These are phyloP conservation scores for Eira barbara DNA, from an alignment of 2,113 vertebrate genomes.

Conservation along the genomic window DNA sequence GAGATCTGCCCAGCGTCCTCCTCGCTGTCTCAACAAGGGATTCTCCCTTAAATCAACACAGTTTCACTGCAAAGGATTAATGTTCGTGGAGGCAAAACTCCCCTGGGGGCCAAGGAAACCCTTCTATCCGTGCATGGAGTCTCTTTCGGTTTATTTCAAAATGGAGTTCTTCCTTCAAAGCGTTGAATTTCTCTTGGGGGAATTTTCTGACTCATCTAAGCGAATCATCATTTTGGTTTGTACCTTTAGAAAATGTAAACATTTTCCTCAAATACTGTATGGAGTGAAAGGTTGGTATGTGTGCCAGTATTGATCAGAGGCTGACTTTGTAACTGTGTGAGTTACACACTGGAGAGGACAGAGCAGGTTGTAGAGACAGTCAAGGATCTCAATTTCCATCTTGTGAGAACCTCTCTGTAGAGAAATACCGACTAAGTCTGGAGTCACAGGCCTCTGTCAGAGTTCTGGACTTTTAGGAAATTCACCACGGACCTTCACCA, in stretches of 20 bases:
- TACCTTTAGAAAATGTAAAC: background rate
- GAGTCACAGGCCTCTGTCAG: background rate
- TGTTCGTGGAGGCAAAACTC: slow-evolving; percentile 14
- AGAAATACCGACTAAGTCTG: background rate
- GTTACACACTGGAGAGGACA: background rate
- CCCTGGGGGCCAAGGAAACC: background rate
- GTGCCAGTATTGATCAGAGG: background rate
- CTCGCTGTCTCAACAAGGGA: background rate
- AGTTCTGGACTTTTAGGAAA: background rate
- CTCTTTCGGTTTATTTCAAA: slow-evolving; percentile 36
- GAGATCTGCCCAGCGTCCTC: background rate
- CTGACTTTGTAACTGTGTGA: background rate
- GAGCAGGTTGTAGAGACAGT: background rate
- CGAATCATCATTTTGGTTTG: slow-evolving; percentile 22
- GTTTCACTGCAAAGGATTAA: background rate
- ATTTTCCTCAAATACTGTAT: background rate
- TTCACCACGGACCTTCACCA: background rate
- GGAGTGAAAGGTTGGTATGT: background rate
- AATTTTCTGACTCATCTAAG: background rate
- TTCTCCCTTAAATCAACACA: slow-evolving; percentile 11
- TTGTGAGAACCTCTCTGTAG: background rate
- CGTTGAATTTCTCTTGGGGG: background rate
- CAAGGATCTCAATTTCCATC: background rate
- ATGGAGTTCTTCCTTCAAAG: slow-evolving; percentile 22
- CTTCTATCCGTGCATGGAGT: slow-evolving; percentile 29